These are phyloP conservation scores for Blennius ocellaris DNA, from an alignment of 2,113 vertebrate genomes.

Conservation along the genomic window DNA sequence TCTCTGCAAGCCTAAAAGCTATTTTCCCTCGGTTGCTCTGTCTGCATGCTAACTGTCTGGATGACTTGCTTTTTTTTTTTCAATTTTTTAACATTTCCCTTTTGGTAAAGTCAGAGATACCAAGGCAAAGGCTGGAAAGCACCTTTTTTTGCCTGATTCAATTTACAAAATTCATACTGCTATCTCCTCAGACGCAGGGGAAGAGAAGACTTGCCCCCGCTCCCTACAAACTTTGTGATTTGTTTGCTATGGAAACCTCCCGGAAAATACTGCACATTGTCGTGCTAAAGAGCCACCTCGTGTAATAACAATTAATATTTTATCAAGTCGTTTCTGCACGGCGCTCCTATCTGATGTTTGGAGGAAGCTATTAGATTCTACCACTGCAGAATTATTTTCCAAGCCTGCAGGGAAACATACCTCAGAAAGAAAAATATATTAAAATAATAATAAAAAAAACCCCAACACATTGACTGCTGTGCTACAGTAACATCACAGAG, in stretches of 20 bases:
- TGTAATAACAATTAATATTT: background rate
- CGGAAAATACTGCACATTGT: background rate
- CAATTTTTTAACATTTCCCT: too few relatives aligned
- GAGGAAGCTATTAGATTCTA: conserved; percentile 28
- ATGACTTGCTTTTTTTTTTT: conserved; percentile 43
- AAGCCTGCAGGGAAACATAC: conserved; percentile 12
- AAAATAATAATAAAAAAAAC: background rate
- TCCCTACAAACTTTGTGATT: background rate
- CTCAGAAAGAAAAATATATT: background rate
- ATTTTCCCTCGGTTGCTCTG: conserved; percentile 33
- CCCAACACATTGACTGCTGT: conserved; percentile 9
- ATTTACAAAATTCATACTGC: conserved; percentile 19
- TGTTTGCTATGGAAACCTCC: background rate
- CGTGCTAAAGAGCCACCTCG: background rate
- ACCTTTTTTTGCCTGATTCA: conserved; percentile 2
- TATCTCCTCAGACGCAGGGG: background rate
- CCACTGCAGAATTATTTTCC: background rate
- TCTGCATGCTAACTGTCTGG: conserved; percentile 33
- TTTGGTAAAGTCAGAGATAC: conserved; percentile 38
- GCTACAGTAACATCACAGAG: conserved; percentile 22
- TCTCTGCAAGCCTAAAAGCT: conserved; percentile 37
- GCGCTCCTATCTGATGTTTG: conserved; percentile 26
- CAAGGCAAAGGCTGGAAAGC: background rate
- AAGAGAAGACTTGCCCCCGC: background rate
- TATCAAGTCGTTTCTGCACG: conserved; percentile 23